phyloP scores from a whole-genome alignment of 2,113 vertebrate genomes.

The Chiloscyllium plagiosum region DNA sequence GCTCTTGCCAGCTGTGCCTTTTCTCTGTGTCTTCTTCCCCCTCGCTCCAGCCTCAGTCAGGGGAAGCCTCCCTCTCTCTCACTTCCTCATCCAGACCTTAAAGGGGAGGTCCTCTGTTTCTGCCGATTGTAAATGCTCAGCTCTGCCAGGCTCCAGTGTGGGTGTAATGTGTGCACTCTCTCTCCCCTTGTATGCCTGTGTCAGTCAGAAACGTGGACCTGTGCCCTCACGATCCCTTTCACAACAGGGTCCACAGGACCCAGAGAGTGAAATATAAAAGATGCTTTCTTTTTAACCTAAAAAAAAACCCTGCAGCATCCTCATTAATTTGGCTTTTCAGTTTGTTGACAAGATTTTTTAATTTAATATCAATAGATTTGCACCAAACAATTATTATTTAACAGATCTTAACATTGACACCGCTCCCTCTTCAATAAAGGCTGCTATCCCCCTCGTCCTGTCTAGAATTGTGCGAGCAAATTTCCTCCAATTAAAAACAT shows the following conservation, averaged over 20 bases:
- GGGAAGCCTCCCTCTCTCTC: not conserved
- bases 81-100: not conserved
- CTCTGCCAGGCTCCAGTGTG: not conserved
- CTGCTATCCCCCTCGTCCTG: not conserved
- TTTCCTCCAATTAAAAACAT: not conserved
- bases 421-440: not conserved
- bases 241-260: not conserved
- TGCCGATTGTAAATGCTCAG: not conserved
- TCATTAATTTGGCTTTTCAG: not conserved
- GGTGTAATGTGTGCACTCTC: not conserved
- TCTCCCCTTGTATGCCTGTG: not conserved
- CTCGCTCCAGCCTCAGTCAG: not conserved
- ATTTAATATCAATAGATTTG: not conserved
- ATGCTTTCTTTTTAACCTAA: not conserved
- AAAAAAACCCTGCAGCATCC: not conserved
- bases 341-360: not conserved
- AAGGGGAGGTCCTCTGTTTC: not conserved
- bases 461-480: not conserved
- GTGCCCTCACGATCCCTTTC: not conserved
- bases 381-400: not conserved
- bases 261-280: not conserved
- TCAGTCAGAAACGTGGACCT: not conserved
- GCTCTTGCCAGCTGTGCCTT: not conserved
- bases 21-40: not conserved
- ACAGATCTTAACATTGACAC: not conserved